Percentiles rank a stretch among this genome's conserved stretches.
Conservation (phyloP, 2,797 vertebrate species). For the Takifugu ocellatus region DNA sequence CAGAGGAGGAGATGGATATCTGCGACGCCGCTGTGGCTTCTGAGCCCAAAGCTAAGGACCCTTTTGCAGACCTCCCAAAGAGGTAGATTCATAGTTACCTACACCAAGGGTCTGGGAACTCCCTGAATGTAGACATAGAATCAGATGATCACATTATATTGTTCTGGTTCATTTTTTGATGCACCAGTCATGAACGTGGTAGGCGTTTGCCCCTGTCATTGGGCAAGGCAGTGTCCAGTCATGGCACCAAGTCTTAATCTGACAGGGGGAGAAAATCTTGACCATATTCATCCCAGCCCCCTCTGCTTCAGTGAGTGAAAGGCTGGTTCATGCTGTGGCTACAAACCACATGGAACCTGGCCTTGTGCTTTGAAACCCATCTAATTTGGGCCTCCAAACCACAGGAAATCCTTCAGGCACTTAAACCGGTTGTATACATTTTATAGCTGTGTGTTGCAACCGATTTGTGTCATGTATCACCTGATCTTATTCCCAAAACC, state of each 20-base stretch:
- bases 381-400: background rate
- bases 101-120: no score
- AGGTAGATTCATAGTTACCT: conserved; percentile 70
- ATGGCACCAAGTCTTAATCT: conserved; percentile 69
- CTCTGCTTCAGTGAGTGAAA: conserved; percentile 57
- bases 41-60: conserved; percentile 91
- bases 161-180: no score
- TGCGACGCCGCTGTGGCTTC: conserved; percentile 85
- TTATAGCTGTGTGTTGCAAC: no score
- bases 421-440: no score
- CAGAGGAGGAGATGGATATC: conserved; percentile 83
- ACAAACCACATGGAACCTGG: conserved; percentile 29
- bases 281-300: conserved; percentile 69
- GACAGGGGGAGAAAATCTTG: conserved; percentile 58
- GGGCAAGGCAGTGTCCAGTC: conserved; percentile 65
- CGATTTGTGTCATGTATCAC: no score
- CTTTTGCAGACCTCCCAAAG: conserved; percentile 86
- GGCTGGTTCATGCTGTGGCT: conserved; percentile 71
- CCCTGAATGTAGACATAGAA: no score
- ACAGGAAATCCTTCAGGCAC: background rate
- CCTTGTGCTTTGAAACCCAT: background rate
- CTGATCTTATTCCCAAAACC: background rate
- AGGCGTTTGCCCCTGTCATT: conserved; percentile 43
- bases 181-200: background rate
- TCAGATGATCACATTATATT: no score